Percentiles rank a stretch among this genome's conserved stretches.
Conservation (phyloP, 1,140 invertebrate species). For the Batillaria attramentaria region DNA sequence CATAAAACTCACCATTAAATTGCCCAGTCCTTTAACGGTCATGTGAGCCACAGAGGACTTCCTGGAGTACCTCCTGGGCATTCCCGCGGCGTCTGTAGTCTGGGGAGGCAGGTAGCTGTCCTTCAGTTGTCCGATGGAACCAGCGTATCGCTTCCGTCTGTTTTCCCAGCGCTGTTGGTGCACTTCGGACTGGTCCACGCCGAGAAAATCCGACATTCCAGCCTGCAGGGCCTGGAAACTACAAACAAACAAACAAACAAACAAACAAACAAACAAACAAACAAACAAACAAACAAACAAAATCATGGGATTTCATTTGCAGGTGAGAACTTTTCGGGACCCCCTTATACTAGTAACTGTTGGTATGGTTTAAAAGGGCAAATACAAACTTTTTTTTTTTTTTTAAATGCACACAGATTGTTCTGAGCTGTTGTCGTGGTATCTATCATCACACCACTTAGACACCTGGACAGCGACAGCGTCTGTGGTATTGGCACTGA, state of each 20-base stretch:
- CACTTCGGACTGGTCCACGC: slow-evolving; percentile 55
- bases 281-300: no score
- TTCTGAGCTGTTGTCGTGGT: no score
- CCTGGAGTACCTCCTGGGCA: slow-evolving; percentile 46
- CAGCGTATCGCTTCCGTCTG: slow-evolving; percentile 54
- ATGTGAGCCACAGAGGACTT: slow-evolving; percentile 73
- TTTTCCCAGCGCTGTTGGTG: slow-evolving; percentile 57
- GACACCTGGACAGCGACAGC: no score
- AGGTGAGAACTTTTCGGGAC: no score
- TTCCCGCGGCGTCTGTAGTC: slow-evolving; percentile 48
- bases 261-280: no score
- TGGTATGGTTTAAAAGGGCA: no score
- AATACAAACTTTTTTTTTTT: no score
- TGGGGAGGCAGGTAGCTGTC: slow-evolving; percentile 44
- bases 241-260: not conserved
- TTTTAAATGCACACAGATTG: no score
- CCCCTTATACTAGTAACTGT: no score
- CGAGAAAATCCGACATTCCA: slow-evolving; percentile 64
- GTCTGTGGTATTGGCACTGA: no score
- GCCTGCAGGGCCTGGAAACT: slow-evolving; percentile 51
- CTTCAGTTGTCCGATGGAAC: slow-evolving; percentile 56
- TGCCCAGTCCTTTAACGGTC: slow-evolving; percentile 70
- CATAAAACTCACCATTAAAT: slow-evolving; percentile 67
- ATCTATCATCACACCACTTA: no score
- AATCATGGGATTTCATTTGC: no score